A percentile compares a stretch with the other conserved stretches of the same genome.
Evolutionary conservation across 1,140 invertebrate species (phyloP).

Genomic region (honey bee (Apis mellifera)): DNA sequence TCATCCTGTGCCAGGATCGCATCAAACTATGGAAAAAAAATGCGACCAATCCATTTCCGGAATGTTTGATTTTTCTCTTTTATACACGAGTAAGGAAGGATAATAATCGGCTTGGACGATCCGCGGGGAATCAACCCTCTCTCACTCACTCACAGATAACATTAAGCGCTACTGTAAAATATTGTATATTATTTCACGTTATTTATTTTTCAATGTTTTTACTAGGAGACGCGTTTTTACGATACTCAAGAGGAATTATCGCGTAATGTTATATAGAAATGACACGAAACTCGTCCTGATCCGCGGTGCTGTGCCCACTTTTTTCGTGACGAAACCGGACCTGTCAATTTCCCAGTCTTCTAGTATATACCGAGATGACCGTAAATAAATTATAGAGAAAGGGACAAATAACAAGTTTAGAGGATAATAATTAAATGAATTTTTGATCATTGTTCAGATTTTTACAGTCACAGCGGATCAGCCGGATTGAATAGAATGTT

Average conservation of each 20-base stretch:
- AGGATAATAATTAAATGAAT: not conserved
- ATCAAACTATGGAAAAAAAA: not conserved
- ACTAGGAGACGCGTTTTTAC: conserved; percentile 73
- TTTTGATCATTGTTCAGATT: not conserved
- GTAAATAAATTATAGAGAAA: not conserved
- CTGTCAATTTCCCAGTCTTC: not conserved
- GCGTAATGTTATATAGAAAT: conserved; percentile 60
- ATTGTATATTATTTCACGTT: conserved; percentile 76
- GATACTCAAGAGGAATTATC: conserved; percentile 59
- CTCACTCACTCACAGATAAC: conserved; percentile 56
- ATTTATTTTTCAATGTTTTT: conserved; percentile 74
- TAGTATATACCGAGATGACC: not conserved
- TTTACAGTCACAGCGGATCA: conserved; percentile 51
- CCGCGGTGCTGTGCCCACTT: conserved; percentile 13
- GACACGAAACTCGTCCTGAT: conserved; percentile 31
- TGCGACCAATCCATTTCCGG: conserved; percentile 19
- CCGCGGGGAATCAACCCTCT: conserved; percentile 63
- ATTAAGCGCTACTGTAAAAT: conserved; percentile 75
- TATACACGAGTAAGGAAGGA: conserved; percentile 2
- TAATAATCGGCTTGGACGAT: conserved; percentile 53
- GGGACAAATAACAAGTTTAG: not conserved
- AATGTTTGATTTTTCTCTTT: not conserved
- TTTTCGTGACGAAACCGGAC: conserved; percentile 6
- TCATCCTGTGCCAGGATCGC: conserved; percentile 7
- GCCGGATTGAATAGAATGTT: conserved; percentile 64